phyloP scores from a whole-genome alignment of 2,113 vertebrate species.

The Oreochromis niloticus region DNA sequence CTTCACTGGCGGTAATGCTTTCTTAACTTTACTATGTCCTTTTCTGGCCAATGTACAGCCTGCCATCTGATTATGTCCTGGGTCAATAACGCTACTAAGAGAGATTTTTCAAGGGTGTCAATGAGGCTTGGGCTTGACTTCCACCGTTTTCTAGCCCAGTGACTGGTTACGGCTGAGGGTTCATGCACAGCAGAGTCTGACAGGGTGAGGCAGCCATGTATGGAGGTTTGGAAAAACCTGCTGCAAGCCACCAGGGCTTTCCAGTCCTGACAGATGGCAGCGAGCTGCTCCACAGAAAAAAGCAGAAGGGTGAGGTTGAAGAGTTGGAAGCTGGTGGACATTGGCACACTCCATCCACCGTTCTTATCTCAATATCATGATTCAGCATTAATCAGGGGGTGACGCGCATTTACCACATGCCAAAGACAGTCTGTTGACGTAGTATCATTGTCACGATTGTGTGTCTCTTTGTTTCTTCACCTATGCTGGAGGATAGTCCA shows the following conservation, averaged over 20 bases:
- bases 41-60: constrained; percentile 1
- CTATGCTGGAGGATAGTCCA: not conserved
- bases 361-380: constrained; percentile 40
- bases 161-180: constrained; percentile 42
- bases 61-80: constrained; percentile 39
- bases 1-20: constrained; percentile 14
- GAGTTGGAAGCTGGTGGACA: not conserved
- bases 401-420: not conserved
- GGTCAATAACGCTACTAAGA: constrained; percentile 41
- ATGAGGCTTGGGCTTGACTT: constrained; percentile 35
- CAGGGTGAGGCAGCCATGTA: constrained; percentile 55
- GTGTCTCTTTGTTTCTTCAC: constrained; percentile 15
- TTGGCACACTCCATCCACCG: not conserved
- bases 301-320: not conserved
- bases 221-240: constrained; percentile 49
- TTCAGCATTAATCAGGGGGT: constrained; percentile 44
- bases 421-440: constrained; percentile 1
- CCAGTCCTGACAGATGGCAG: constrained; percentile 68
- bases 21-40: constrained; percentile 26
- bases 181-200: constrained; percentile 62
- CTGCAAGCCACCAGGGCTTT: constrained; percentile 59
- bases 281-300: constrained; percentile 44
- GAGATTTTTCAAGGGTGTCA: constrained; percentile 60
- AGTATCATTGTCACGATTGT: not conserved
- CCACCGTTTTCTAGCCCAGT: constrained; percentile 38